These are phyloP conservation scores for Plectropomus leopardus DNA, from an alignment of 2,113 vertebrate genomes.

Conservation along the genomic window DNA sequence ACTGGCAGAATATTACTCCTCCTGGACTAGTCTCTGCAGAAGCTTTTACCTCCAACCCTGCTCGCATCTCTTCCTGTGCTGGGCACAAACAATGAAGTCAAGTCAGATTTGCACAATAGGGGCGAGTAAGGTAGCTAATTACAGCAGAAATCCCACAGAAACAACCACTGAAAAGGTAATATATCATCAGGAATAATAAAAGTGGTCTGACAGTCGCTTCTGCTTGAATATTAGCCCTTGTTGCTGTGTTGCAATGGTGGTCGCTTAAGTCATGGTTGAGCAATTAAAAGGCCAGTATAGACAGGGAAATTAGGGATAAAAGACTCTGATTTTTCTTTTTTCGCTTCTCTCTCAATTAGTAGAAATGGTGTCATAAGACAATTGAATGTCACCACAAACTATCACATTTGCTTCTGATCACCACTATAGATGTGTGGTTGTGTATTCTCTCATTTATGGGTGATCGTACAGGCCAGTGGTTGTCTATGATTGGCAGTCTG, in stretches of 20 bases:
- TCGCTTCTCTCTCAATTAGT: slow-evolving; percentile 22
- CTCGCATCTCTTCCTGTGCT: slow-evolving; percentile 21
- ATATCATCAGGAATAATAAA: slow-evolving; percentile 53
- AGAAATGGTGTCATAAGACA: slow-evolving; percentile 23
- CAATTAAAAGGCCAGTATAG: slow-evolving; percentile 6
- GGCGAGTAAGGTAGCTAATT: slow-evolving; percentile 45
- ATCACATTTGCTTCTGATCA: slow-evolving; percentile 29
- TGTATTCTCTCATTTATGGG: not conserved
- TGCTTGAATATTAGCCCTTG: slow-evolving; percentile 31
- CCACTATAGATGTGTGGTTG: not conserved
- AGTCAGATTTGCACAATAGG: slow-evolving; percentile 40
- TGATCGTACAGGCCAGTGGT: not conserved
- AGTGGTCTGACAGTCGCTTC: slow-evolving; percentile 32
- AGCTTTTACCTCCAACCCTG: not conserved
- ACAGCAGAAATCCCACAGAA: slow-evolving; percentile 37
- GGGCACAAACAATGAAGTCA: slow-evolving; percentile 29
- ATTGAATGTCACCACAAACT: slow-evolving; percentile 45
- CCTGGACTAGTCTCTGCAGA: not conserved
- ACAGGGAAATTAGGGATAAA: slow-evolving; percentile 19
- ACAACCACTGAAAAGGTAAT: slow-evolving; percentile 22
- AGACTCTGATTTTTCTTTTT: not conserved
- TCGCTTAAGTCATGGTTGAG: slow-evolving; percentile 29
- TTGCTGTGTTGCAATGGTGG: slow-evolving; percentile 7
- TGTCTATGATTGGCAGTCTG: not conserved
- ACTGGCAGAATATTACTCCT: slow-evolving; percentile 27